A percentile compares a stretch with the other conserved stretches of the same genome.
Evolutionary conservation across 2,888 invertebrate genomes (phyloP).

Genomic region (Erannis defoliaria): DNA sequence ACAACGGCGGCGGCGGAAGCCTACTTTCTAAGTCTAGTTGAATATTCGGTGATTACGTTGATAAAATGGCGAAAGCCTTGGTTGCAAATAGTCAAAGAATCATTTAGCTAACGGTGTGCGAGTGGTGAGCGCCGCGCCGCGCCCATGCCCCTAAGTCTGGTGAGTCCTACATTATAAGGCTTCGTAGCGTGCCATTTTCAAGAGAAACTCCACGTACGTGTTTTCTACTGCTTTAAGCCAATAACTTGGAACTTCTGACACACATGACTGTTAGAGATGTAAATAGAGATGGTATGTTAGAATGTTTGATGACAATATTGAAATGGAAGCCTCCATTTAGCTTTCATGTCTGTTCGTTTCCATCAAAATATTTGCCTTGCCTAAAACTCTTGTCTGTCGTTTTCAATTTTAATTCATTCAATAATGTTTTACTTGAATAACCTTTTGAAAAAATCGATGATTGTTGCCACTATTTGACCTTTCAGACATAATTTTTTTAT

Average conservation of each 20-base stretch:
- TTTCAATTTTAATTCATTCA: too few species aligned
- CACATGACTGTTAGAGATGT: conserved; percentile 40
- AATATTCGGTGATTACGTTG: conserved; percentile 71
- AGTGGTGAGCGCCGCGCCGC: conserved; percentile 77
- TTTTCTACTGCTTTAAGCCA: conserved; percentile 57
- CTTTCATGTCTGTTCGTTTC: not conserved
- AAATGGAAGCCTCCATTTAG: not conserved
- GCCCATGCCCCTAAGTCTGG: conserved; percentile 84
- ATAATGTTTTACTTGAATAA: not conserved
- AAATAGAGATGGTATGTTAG: conserved; percentile 31
- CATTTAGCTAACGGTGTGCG: conserved; percentile 79
- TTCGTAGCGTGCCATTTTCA: conserved; percentile 78
- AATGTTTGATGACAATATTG: conserved; percentile 24
- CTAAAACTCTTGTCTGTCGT: too few species aligned
- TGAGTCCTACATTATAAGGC: conserved; percentile 84
- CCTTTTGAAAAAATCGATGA: not conserved
- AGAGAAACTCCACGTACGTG: conserved; percentile 63
- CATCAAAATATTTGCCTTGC: not conserved
- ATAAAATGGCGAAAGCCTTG: conserved; percentile 70
- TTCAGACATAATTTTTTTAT: not conserved
- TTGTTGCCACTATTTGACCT: not conserved
- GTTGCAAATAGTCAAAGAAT: conserved; percentile 76
- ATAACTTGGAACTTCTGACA: conserved; percentile 56
- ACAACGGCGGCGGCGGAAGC: conserved; percentile 72
- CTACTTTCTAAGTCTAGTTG: conserved; percentile 62